phyloP scores from a whole-genome alignment of 2,113 vertebrate genomes.

The Strix aluco region DNA sequence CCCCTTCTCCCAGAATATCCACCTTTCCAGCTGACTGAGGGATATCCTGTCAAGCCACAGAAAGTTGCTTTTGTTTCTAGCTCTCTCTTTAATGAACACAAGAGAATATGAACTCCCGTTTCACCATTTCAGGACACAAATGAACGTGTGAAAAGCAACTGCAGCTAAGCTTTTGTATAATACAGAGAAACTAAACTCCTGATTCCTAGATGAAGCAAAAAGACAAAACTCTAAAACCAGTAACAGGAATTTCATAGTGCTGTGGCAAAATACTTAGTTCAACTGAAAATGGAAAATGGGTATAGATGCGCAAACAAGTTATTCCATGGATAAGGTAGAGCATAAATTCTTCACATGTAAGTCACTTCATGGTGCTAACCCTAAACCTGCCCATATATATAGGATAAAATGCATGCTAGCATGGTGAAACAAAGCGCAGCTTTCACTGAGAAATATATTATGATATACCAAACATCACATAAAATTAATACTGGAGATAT shows the following conservation, averaged over 20 bases:
- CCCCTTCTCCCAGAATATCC: not conserved
- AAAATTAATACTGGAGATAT: not conserved
- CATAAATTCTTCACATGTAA: not conserved
- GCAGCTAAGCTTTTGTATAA: not conserved
- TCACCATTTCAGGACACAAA: not conserved
- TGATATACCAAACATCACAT: not conserved
- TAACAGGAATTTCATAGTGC: not conserved
- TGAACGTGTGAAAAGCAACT: not conserved
- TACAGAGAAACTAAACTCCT: not conserved
- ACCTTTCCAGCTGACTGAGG: not conserved
- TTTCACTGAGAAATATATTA: not conserved
- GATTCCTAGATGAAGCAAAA: not conserved
- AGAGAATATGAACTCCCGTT: fast-evolving
- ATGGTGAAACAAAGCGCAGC: not conserved
- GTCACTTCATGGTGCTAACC: not conserved
- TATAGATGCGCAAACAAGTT: not conserved
- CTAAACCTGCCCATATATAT: not conserved
- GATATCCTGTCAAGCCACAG: not conserved
- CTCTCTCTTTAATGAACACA: not conserved
- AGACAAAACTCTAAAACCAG: not conserved
- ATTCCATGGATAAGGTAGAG: not conserved
- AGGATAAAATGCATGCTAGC: not conserved
- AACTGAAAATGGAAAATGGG: not conserved
- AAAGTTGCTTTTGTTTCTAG: not conserved
- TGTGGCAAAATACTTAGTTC: not conserved